phyloP scores from a whole-genome alignment of 2,797 vertebrate species.

The Mycteria americana region DNA sequence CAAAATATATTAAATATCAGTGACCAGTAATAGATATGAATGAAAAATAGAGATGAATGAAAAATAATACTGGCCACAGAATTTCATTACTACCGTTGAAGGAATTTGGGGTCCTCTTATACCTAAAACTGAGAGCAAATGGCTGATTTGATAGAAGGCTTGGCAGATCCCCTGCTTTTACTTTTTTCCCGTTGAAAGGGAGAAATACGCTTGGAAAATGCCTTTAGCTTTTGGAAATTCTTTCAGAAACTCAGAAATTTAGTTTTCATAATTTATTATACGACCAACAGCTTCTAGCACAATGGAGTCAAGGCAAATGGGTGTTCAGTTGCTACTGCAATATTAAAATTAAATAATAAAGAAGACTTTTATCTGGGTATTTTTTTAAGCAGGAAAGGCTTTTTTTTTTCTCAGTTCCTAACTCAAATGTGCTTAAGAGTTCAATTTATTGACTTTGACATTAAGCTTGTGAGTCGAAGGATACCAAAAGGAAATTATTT shows the following conservation, averaged over 20 bases:
- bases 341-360: not conserved
- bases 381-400: not conserved
- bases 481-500: not conserved
- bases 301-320: rapidly evolving
- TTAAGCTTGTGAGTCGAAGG: not conserved
- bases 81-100: not conserved
- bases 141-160: not conserved
- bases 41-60: not conserved
- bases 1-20: not conserved
- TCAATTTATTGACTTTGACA: not conserved
- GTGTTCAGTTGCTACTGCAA: not conserved
- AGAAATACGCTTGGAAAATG: not conserved
- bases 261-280: not conserved
- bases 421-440: not conserved
- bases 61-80: not conserved
- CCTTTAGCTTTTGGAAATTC: not conserved
- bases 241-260: not conserved
- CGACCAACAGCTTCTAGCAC: not conserved
- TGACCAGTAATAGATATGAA: not conserved
- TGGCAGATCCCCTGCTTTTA: not conserved
- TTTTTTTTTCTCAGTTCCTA: not conserved
- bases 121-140: not conserved
- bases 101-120: not conserved
- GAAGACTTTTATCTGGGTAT: not conserved
- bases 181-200: not conserved